These are phyloP conservation scores for Elachura formosa DNA, from an alignment of 2,113 vertebrate species.

Conservation along the genomic window DNA sequence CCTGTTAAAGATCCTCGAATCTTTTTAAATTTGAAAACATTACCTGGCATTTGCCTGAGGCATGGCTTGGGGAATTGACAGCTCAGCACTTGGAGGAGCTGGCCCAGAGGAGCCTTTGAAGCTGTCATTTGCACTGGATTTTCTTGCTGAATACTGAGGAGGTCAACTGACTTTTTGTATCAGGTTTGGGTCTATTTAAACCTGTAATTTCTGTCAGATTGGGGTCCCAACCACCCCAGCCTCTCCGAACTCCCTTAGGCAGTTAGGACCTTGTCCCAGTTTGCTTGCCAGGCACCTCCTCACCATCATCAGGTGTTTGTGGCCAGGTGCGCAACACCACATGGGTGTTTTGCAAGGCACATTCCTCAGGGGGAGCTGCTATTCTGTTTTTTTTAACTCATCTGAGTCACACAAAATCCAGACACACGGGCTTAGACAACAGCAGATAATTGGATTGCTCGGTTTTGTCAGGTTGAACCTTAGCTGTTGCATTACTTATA, in stretches of 20 bases:
- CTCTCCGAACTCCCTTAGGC: background rate
- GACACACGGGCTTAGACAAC: background rate
- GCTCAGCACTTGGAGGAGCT: background rate
- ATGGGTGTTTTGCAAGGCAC: fast-evolving
- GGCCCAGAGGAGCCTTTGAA: background rate
- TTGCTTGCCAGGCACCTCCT: background rate
- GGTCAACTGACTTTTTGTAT: background rate
- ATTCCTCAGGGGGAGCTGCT: background rate
- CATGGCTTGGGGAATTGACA: fast-evolving
- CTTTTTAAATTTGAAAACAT: background rate
- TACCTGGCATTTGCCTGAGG: background rate
- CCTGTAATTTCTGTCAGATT: background rate
- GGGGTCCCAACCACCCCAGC: background rate
- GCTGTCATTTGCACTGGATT: background rate
- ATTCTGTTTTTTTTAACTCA: background rate
- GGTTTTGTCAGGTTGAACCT: background rate
- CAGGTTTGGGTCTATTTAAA: background rate
- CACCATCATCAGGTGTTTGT: fast-evolving
- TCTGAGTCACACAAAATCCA: background rate
- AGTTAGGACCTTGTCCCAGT: background rate
- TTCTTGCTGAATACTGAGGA: background rate
- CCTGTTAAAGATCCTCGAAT: background rate
- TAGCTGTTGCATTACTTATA: background rate
- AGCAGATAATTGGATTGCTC: background rate
- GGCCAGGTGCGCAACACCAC: background rate